phyloP scores from a whole-genome alignment of 2,888 invertebrate genomes.

The Zhengitettix transpicula region DNA sequence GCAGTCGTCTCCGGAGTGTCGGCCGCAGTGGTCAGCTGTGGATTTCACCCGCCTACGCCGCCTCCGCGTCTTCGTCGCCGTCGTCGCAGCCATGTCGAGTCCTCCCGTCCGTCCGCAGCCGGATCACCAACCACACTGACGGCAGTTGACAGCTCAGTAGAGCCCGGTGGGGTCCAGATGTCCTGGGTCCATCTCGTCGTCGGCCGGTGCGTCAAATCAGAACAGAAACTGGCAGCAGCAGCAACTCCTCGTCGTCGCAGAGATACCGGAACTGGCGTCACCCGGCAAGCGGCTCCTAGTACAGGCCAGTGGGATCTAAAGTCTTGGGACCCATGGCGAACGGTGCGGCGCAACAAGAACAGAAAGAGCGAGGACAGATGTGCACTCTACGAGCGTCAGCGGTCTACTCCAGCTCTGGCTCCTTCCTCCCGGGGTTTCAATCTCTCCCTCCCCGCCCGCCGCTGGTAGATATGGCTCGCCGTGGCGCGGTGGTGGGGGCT shows the following conservation, averaged over 20 bases:
- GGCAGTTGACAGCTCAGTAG: background rate
- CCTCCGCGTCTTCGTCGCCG: too few species aligned
- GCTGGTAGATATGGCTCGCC: background rate
- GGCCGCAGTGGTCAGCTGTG: too few species aligned
- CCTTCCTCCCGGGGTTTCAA: background rate
- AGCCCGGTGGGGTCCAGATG: background rate
- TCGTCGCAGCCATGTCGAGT: too few species aligned
- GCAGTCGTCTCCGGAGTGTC: too few species aligned
- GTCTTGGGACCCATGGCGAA: conserved; percentile 3
- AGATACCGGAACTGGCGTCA: too few species aligned
- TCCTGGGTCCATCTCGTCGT: background rate
- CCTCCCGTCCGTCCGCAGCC: too few species aligned
- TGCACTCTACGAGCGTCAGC: background rate
- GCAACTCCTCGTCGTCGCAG: too few species aligned
- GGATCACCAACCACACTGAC: too few species aligned
- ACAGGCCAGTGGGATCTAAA: conserved; percentile 4
- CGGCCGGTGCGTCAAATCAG: background rate
- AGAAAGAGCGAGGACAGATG: background rate
- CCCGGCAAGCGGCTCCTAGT: conserved; percentile 1
- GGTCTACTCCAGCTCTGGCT: background rate
- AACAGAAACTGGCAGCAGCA: background rate
- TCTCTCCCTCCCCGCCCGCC: background rate
- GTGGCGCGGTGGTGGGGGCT: background rate
- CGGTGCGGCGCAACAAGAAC: background rate
- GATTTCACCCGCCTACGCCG: too few species aligned